phyloP scores from a whole-genome alignment of 1,140 invertebrate species.

The Pseudobourletiella spinata region DNA sequence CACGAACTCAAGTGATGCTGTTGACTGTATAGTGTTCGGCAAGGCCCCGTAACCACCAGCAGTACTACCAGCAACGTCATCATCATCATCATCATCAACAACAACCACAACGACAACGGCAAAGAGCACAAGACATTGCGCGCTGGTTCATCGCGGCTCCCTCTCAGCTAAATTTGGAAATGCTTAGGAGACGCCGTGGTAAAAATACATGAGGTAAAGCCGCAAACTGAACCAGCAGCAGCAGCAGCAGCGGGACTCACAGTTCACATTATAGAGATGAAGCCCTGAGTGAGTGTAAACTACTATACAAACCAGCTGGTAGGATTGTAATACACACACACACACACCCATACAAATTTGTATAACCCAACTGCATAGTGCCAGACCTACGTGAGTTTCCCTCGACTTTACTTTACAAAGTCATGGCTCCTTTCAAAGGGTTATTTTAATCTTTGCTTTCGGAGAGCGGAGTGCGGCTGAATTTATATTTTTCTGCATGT shows the following conservation, averaged over 20 bases:
- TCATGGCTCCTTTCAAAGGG: too few species aligned
- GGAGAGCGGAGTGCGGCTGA: too few species aligned
- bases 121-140: conserved; percentile 5
- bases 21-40: background rate
- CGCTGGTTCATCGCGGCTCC: background rate
- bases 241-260: background rate
- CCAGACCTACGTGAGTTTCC: too few species aligned
- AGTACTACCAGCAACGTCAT: too few species aligned
- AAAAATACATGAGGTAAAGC: conserved; percentile 5
- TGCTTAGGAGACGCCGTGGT: conserved; percentile 12
- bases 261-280: background rate
- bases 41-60: conserved; percentile 13
- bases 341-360: background rate
- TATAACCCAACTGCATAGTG: too few species aligned
- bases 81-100: too few species aligned
- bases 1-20: background rate
- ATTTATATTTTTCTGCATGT: too few species aligned
- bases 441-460: too few species aligned
- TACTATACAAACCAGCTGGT: background rate
- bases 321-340: background rate
- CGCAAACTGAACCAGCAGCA: background rate
- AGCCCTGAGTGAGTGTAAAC: background rate
- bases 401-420: background rate
- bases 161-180: conserved; percentile 17
- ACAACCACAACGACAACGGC: too few species aligned